Conservation (phyloP, 2,113 vertebrate genomes). For the Ginglymostoma cirratum region DNA sequence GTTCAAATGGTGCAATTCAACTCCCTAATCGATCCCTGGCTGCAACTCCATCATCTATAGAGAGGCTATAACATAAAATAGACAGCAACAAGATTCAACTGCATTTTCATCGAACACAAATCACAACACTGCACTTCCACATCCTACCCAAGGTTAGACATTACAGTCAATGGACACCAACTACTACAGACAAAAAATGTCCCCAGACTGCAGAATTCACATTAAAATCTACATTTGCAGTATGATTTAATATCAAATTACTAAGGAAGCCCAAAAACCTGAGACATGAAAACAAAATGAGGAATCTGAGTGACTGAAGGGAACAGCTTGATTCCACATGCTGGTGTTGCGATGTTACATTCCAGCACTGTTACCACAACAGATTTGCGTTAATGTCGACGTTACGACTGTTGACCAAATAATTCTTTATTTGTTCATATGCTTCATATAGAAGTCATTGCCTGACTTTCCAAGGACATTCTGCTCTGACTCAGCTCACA, state of each 20-base stretch:
- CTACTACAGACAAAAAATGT: background rate
- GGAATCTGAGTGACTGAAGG: background rate
- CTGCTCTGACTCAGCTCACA: no score
- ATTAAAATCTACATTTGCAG: background rate
- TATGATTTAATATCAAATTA: background rate
- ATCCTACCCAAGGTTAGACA: background rate
- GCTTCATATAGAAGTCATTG: no score
- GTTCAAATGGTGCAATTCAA: background rate
- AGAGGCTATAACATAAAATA: background rate
- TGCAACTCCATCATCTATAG: background rate
- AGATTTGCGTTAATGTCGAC: no score
- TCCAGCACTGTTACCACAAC: background rate
- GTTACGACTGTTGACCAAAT: no score
- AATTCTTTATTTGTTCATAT: no score
- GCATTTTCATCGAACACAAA: background rate
- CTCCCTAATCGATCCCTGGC: background rate
- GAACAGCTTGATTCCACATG: background rate
- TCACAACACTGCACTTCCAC: background rate
- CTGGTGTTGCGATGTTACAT: background rate
- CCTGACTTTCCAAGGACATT: no score
- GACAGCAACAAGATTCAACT: background rate
- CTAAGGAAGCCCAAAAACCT: background rate
- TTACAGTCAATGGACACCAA: background rate
- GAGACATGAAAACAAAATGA: background rate
- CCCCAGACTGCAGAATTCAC: background rate